Evolutionary conservation across 2,888 invertebrate species (phyloP).

Genomic region (Rhaphigaster nebulosa): DNA sequence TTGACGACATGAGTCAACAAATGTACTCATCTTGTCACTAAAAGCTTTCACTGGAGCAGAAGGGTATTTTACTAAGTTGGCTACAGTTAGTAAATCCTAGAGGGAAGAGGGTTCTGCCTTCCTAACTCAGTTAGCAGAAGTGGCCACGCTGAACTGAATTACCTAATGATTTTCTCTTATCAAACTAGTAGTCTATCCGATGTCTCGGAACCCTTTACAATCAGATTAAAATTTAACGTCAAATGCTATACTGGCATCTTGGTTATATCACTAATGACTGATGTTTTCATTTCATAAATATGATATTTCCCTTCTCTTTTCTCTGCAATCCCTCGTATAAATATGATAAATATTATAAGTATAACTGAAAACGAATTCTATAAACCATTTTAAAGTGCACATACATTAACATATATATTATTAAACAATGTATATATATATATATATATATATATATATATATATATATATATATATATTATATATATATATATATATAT

Average conservation of each 20-base stretch:
- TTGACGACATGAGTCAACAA: constrained; percentile 1
- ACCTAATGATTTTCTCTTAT: constrained; percentile 27
- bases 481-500: too few relatives aligned
- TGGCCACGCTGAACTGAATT: constrained; percentile 12
- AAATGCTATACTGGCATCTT: not conserved
- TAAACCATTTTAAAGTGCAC: too few relatives aligned
- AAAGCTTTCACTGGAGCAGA: not conserved
- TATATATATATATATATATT: too few relatives aligned
- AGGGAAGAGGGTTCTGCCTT: not conserved
- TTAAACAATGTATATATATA: too few relatives aligned
- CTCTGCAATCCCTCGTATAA: too few relatives aligned
- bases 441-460: too few relatives aligned
- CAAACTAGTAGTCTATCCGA: not conserved
- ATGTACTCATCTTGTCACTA: not conserved
- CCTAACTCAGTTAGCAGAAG: constrained; percentile 25
- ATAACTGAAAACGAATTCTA: too few relatives aligned
- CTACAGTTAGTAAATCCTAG: constrained; percentile 34
- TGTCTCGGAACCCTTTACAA: not conserved
- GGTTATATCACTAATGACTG: not conserved
- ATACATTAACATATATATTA: too few relatives aligned
- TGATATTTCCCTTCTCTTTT: too few relatives aligned
- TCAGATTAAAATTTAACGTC: not conserved
- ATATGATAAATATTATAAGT: too few relatives aligned
- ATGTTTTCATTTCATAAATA: too few relatives aligned
- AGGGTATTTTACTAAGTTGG: constrained; percentile 34